Evolutionary conservation across 2,888 invertebrate species (phyloP).

Genomic region (Cerceris rybyensis): DNA sequence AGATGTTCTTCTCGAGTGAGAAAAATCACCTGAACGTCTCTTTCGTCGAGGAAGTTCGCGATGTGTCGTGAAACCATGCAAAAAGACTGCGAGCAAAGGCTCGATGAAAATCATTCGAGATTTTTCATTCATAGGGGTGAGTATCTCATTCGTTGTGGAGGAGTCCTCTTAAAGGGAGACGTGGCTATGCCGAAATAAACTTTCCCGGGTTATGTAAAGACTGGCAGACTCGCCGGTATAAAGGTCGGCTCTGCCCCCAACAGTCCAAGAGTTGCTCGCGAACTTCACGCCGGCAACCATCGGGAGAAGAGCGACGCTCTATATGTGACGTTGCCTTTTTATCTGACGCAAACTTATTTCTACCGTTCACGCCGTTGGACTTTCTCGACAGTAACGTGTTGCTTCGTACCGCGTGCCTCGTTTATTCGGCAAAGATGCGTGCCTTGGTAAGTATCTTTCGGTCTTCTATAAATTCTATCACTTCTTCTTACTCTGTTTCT

Average conservation of each 20-base stretch:
- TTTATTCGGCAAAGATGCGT: conserved; percentile 51
- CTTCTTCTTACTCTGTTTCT: background rate
- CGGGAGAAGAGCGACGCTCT: conserved; percentile 61
- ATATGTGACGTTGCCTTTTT: conserved; percentile 63
- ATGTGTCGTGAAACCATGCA: conserved; percentile 24
- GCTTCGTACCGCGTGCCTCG: conserved; percentile 37
- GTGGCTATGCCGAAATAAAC: conserved; percentile 75
- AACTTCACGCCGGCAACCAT: conserved; percentile 79
- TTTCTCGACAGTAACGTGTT: conserved; percentile 39
- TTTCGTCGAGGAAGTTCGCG: background rate
- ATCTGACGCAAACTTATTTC: conserved; percentile 21
- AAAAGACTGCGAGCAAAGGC: conserved; percentile 13
- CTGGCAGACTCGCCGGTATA: conserved; percentile 76
- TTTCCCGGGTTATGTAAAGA: conserved; percentile 81
- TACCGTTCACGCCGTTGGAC: conserved; percentile 19
- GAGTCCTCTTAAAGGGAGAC: conserved; percentile 52
- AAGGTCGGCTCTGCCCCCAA: conserved; percentile 80
- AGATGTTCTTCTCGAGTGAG: background rate
- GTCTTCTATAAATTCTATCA: conserved; percentile 2
- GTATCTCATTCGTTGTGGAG: conserved; percentile 11
- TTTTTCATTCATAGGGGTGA: conserved; percentile 4
- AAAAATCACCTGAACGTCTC: conserved; percentile 3
- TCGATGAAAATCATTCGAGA: background rate
- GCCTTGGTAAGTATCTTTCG: conserved; percentile 66
- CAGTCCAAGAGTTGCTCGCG: conserved; percentile 79